phyloP scores from a whole-genome alignment of 2,888 invertebrate species.

The Megalurothrips usitatus region DNA sequence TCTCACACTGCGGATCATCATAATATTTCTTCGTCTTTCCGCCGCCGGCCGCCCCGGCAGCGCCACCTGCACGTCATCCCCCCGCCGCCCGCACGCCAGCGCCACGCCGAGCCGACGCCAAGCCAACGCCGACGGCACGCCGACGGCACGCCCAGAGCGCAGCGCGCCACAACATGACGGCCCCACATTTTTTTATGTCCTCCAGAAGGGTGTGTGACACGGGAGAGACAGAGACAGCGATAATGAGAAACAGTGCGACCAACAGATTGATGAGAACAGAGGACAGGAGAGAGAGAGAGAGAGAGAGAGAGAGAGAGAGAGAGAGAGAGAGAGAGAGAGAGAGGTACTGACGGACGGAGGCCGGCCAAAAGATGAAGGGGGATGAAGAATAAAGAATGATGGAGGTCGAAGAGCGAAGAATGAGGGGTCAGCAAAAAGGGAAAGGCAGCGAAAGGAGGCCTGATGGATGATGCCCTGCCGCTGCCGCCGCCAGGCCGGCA shows the following conservation, averaged over 20 bases:
- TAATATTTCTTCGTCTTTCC: slow-evolving; percentile 22
- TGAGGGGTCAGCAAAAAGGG: not conserved
- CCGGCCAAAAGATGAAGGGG: too few relatives aligned
- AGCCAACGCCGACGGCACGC: not conserved
- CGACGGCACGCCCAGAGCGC: not conserved
- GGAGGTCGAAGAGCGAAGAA: too few relatives aligned
- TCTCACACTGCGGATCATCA: slow-evolving; percentile 22
- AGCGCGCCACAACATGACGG: too few relatives aligned
- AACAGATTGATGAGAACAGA: not conserved
- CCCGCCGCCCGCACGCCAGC: not conserved
- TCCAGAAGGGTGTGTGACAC: too few relatives aligned
- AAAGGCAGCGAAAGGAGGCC: not conserved
- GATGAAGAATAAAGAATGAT: too few relatives aligned
- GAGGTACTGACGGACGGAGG: too few relatives aligned
- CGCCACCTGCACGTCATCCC: not conserved
- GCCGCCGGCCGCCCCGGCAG: not conserved
- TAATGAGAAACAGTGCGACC: not conserved
- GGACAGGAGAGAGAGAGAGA: not conserved
- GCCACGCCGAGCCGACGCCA: not conserved
- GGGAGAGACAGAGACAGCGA: not conserved
- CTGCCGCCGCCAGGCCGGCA: not conserved
- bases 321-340: too few relatives aligned
- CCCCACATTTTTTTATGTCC: too few relatives aligned
- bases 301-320: not conserved
- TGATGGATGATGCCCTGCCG: not conserved